Evolutionary conservation across 1,140 invertebrate genomes (phyloP).

Genomic region (Coelopa frigida): DNA sequence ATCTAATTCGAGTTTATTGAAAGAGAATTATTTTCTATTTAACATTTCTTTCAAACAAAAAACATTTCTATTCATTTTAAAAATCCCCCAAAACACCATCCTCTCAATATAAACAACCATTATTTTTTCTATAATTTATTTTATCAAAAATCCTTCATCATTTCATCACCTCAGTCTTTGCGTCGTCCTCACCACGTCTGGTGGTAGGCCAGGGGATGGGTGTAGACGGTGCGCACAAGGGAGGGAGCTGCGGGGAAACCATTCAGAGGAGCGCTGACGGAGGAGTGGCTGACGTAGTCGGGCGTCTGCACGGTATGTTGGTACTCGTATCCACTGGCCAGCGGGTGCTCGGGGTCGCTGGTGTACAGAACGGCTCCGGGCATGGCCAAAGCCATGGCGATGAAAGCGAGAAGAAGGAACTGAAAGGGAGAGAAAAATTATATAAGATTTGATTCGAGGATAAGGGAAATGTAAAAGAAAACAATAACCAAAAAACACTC

Average conservation of each 20-base stretch:
- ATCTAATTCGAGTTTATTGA: too few relatives aligned
- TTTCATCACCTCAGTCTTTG: too few relatives aligned
- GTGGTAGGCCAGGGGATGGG: neutral
- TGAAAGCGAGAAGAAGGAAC: conserved; percentile 48
- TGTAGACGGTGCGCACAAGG: conserved; percentile 6
- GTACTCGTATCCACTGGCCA: conserved; percentile 12
- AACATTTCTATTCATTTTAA: too few relatives aligned
- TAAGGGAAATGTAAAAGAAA: neutral
- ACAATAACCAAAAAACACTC: neutral
- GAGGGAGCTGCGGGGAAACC: conserved; percentile 7
- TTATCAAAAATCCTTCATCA: too few relatives aligned
- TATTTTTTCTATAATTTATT: too few relatives aligned
- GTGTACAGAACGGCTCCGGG: conserved; percentile 40
- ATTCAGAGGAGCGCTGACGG: conserved; percentile 11
- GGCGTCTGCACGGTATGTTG: conserved; percentile 8
- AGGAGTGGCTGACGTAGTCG: conserved; percentile 12
- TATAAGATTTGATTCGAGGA: conserved; percentile 11
- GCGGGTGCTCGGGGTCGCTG: conserved; percentile 22
- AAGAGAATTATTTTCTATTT: too few relatives aligned
- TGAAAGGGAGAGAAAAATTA: neutral
- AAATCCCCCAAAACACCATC: too few relatives aligned
- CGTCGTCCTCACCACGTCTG: conserved; percentile 8
- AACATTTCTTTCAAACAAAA: too few relatives aligned
- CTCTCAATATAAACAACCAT: too few relatives aligned
- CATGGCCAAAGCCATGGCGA: conserved; percentile 45